phyloP scores from a whole-genome alignment of 2,797 vertebrate species.

The Neolamprologus multifasciatus region DNA sequence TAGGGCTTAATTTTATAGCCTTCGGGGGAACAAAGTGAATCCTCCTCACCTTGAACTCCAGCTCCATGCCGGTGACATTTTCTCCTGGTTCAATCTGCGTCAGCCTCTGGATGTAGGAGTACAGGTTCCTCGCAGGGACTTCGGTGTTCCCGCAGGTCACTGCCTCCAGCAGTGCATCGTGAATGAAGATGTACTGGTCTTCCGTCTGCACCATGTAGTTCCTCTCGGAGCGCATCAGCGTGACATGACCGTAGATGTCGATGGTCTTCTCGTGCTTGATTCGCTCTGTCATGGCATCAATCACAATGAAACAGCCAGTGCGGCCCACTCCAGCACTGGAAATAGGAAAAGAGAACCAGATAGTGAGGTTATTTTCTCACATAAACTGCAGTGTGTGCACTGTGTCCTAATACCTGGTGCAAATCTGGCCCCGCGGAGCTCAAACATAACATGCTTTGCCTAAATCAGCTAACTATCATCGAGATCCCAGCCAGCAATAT shows the following conservation, averaged over 20 bases:
- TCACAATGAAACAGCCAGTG: constrained; percentile 97
- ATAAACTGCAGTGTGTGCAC: not conserved
- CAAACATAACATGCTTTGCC: not conserved
- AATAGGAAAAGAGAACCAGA: not conserved
- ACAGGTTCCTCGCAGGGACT: constrained; percentile 96
- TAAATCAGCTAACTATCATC: constrained; percentile 37
- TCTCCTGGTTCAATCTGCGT: constrained; percentile 93
- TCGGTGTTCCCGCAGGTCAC: constrained; percentile 98
- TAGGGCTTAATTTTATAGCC: not conserved
- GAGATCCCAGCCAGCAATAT: constrained; percentile 52
- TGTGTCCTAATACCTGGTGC: not conserved
- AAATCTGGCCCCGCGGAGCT: constrained; percentile 2
- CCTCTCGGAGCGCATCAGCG: constrained; percentile 97
- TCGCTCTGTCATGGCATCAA: constrained; percentile 96
- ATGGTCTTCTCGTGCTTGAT: constrained; percentile 98
- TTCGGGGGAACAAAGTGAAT: not conserved
- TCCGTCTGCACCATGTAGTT: constrained; percentile 99
- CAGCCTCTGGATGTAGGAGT: constrained; percentile 98
- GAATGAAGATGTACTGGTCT: constrained; percentile 98
- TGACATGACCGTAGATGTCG: constrained; percentile 98
- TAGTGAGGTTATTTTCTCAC: not conserved
- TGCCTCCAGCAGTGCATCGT: constrained; percentile 94
- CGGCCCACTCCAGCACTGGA: constrained; percentile 93
- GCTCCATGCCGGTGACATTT: constrained; percentile 97
- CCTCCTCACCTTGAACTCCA: constrained; percentile 95